phyloP scores from a whole-genome alignment of 2,797 vertebrate genomes.

The Jordanella pulchra region DNA sequence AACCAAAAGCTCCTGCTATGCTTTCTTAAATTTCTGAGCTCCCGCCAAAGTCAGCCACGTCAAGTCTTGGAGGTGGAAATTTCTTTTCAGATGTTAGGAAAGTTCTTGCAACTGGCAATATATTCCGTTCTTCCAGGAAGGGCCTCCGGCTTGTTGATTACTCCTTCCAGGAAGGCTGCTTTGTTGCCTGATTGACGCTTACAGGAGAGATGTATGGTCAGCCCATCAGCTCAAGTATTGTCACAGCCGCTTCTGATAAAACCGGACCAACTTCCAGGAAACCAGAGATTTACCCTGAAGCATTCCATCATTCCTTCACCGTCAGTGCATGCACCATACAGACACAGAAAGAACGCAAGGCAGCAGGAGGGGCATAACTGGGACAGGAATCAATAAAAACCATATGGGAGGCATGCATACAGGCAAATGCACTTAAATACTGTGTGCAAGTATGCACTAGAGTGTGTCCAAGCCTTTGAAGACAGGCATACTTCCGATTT shows the following conservation, averaged over 20 bases:
- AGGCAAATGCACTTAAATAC: conserved; percentile 38
- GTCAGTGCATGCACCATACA: conserved; percentile 53
- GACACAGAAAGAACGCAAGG: conserved; percentile 37
- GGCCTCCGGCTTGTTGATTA: conserved; percentile 64
- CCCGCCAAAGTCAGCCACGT: conserved; percentile 48
- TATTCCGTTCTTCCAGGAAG: conserved; percentile 71
- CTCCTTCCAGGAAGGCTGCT: conserved; percentile 75
- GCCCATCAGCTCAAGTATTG: conserved; percentile 71
- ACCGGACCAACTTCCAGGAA: conserved; percentile 78
- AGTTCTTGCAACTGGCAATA: conserved; percentile 43
- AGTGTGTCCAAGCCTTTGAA: conserved; percentile 23
- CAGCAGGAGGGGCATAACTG: conserved; percentile 54
- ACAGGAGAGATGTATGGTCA: conserved; percentile 67
- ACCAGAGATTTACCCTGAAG: conserved; percentile 77
- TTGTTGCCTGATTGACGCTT: conserved; percentile 63
- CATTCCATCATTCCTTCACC: conserved; percentile 78
- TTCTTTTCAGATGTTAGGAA: conserved; percentile 49
- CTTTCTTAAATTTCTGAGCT: conserved; percentile 32
- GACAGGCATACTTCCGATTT: conserved; percentile 19
- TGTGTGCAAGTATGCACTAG: conserved; percentile 10
- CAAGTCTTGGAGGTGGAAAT: conserved; percentile 44
- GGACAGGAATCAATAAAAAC: conserved; percentile 74
- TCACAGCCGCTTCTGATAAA: conserved; percentile 82
- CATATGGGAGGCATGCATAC: conserved; percentile 73
- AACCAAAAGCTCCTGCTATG: conserved; percentile 30